Base-by-base conservation (phyloP, 2,888 invertebrate genomes). In the Pharmacophagus antenor region DNA sequence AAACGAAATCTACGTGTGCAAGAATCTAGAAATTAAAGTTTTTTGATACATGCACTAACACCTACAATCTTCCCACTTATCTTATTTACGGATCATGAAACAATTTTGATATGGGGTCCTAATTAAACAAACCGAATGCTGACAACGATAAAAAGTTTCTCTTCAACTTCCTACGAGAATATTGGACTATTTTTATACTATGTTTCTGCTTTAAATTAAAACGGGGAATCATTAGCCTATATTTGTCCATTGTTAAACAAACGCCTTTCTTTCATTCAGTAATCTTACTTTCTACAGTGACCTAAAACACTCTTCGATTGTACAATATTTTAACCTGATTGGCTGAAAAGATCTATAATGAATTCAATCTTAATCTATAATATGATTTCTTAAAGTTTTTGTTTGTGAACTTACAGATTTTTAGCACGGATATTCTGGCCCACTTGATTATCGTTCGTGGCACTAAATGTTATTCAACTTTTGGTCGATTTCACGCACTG, bases 1-100 rank as follows among this genome's bases (percentile, higher is more conserved):
- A n/a, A n/a, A n/a, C n/a, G 23, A 31, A 31, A 27, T 12, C 27
- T 5, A 10, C 31, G 12, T 31, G 12, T 31, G 31, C 31, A 12
- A 31, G 31, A 31, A 0, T 31, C 31, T 31, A 31, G 15, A 31
- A n/a, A n/a, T n/a, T n/a, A n/a, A n/a, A n/a, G 5, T 27, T 27
- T 27, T 10, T 27, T 7, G 10, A 27, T 27, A 8, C 27, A 27
- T 27, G 27, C 6, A n/a, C 42, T 17, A 7, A 27, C 10, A 27
- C 27, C 1, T 15, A 31, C 31, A 31, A 12, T 31, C 61, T 50
- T 50, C 50, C 67, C 67, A 66, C 67, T 70, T 74, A 83, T 85
- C 86, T 82, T 87, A 80, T 84, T 83, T 51, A 41, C 41, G 79
- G 83, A 85, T 82, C 85, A 87, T 86, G 86, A 85, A 85, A 84